Evolutionary conservation across 2,888 invertebrate genomes (phyloP).

Genomic region (Ormyrus thymus): DNA sequence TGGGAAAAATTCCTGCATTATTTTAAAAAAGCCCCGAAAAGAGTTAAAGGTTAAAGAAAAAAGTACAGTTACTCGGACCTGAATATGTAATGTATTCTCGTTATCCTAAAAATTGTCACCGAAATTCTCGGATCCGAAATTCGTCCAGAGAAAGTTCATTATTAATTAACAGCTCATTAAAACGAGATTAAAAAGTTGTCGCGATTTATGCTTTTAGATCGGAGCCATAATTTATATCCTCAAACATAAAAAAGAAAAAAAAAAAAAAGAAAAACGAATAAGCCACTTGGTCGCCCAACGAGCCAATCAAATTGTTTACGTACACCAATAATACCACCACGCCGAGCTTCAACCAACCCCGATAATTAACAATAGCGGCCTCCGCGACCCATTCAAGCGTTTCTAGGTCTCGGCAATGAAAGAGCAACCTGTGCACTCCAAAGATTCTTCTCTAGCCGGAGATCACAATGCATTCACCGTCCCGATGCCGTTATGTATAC

Average conservation of each 20-base stretch:
- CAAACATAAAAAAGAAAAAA: no score
- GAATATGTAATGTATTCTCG: not conserved
- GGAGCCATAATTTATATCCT: no score
- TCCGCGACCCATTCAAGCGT: slow-evolving; percentile 17
- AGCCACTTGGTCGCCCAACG: no score
- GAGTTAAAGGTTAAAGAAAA: not conserved
- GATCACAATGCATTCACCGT: slow-evolving; percentile 47
- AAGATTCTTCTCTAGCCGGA: slow-evolving; percentile 20
- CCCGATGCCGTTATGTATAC: slow-evolving; percentile 16
- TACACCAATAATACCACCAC: no score
- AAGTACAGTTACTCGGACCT: slow-evolving; percentile 14
- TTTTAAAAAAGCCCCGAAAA: not conserved
- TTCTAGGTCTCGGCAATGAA: slow-evolving; percentile 32
- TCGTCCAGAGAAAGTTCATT: not conserved
- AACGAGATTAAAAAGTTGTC: no score
- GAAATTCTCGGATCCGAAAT: not conserved
- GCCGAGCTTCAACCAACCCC: not conserved
- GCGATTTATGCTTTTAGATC: no score
- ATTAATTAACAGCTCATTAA: no score
- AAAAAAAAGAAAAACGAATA: no score
- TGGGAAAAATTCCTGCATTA: slow-evolving; percentile 11
- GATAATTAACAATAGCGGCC: slow-evolving; percentile 33
- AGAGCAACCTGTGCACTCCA: slow-evolving; percentile 6
- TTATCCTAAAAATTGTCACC: slow-evolving; percentile 5
- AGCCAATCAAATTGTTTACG: no score